Base-by-base conservation (phyloP, 1,140 invertebrate genomes). In the Heliothis subflexa region DNA sequence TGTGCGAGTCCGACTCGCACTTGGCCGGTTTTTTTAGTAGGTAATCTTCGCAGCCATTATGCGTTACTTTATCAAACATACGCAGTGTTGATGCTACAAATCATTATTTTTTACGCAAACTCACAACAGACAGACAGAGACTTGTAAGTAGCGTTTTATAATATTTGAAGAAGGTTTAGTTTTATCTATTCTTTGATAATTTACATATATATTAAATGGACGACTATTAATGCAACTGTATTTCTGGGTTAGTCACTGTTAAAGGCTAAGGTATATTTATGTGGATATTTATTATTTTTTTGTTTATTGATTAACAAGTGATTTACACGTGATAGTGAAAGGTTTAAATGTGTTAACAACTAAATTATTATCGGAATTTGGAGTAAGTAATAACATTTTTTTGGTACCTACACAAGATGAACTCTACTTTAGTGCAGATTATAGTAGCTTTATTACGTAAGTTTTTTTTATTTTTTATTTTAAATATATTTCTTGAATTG, bases 101-200 rank as follows among this genome's bases (percentile, higher is more conserved):
- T 40, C 33, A 9, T 40, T 40, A 7, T 0, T 54, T 16, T 54
- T 54, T 54, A 54, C 3, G 14, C 14, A 54, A 54, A 54, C 9
- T 16, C 7, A 54, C 52, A 5, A 16, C 16, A 54, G 52, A 9
- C 52, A 54, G 13, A 18, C 18, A 12, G 11, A 59, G n/a, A 18
- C 10, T 9, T 25, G 11, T 59, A 40, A 40, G 11, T 59, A 40
- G 9, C 33, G 33, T 40, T 40, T 40, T 40, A 40, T 40, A 9
- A 40, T 40, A 40, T 61, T 61, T 5, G 25, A 33, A 12, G 25
- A 61, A 33, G 57, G 25, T 33, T 61, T 61, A 28, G 57, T 55
- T 61, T 61, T 61, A 61, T 61, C 57, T 61, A 14, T 61, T 61
- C 25, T 18, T 55, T 55, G 54, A 55, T 55, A 55, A 55, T 14